Evolutionary conservation across 2,888 invertebrate species (phyloP).

Genomic region (Idaea biselata): DNA sequence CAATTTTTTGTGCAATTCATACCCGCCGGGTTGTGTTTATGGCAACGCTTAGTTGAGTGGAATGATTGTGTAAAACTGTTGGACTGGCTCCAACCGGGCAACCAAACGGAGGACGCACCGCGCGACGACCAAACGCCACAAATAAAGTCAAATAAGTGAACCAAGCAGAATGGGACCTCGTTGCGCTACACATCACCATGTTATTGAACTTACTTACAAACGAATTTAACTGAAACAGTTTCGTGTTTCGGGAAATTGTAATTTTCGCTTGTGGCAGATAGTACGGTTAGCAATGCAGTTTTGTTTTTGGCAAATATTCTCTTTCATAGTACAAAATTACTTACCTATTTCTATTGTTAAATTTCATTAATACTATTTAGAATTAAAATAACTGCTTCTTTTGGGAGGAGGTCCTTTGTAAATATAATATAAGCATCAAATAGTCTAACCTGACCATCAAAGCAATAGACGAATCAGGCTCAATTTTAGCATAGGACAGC

Average conservation of each 20-base stretch:
- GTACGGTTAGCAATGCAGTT: no score
- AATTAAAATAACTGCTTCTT: not conserved
- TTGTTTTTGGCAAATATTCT: no score
- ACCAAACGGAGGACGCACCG: slow-evolving; percentile 12
- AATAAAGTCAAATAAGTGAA: slow-evolving; percentile 77
- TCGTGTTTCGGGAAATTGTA: no score
- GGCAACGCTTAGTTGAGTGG: slow-evolving; percentile 79
- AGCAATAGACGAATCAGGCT: no score
- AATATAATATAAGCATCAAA: no score
- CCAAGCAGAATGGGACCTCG: slow-evolving; percentile 43
- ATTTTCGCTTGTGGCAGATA: no score
- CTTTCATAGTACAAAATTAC: no score
- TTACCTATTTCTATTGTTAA: no score
- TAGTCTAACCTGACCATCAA: no score
- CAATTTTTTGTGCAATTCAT: slow-evolving; percentile 76
- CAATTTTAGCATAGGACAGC: no score
- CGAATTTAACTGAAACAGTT: slow-evolving; percentile 6
- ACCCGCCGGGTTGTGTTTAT: slow-evolving; percentile 77
- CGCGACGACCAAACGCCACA: slow-evolving; percentile 69
- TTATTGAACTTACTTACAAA: slow-evolving; percentile 11
- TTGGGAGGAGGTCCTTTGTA: not conserved
- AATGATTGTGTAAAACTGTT: slow-evolving; percentile 81
- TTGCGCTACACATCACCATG: slow-evolving; percentile 3
- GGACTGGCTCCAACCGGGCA: slow-evolving; percentile 70
- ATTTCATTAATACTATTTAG: not conserved